Evolutionary conservation across 2,113 vertebrate species (phyloP), one percentile per base, ranked within the genome.

Genomic region (Rana temporaria): DNA sequence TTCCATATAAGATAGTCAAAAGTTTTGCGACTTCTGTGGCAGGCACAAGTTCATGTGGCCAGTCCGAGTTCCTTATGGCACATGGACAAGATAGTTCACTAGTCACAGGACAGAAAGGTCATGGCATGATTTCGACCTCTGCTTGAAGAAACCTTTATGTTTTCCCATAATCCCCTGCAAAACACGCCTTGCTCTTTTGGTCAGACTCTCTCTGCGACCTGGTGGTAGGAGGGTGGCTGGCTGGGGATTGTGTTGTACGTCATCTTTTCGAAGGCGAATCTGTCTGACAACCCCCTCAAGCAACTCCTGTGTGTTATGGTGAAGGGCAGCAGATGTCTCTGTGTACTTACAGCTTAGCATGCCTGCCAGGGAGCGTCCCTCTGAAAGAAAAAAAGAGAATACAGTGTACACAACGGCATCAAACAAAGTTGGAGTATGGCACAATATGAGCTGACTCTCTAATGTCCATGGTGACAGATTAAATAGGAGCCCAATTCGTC

Each of bases 101-200:
- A 78, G 42, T 91, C 86, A 92, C 69, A 92, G 90, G 80, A 91
- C 95, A 0, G 94, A 95, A 73, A 97, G 92, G 88, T 97, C 96
- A 19, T 96, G 95, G 81, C 96, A 97, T 0, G 96, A 97, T 85
- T 94, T 93, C 52, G 95, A 97, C 83, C 96, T 95, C 85, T 96
- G 95, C 85, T 95, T 93, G 88, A 94, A 93, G 87, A 97, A 95
- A 84, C 92, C 94, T 81, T 93, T 90, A 15, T 95, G 93, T 57
- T 94, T 94, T 0, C 95, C 95, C 86, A 97, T 93, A 69, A 97
- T 89, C 86, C 88, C 94, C 65, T 94, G 93, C 72, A 96, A 91
- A 89, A 96, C 96, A 19, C 96, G 95, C 82, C 95, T 95, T 85
- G 95, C 95, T 11, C 94, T 94, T 72, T 94, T 93, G 75, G 94